Evolutionary conservation across 2,888 invertebrate species (phyloP).

Genomic region (Agrochola macilenta): DNA sequence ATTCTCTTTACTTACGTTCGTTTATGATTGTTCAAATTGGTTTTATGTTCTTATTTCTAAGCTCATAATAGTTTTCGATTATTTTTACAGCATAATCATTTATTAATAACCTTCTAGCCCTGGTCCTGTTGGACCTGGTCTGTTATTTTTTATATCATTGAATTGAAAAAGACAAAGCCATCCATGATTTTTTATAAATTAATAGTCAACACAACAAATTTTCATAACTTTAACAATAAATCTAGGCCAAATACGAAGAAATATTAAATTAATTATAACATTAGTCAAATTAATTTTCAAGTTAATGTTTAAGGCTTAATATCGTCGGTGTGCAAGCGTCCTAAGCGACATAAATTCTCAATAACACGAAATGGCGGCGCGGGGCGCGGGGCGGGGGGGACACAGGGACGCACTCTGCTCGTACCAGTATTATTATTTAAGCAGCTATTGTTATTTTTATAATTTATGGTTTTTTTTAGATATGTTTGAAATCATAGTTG

Average conservation of each 20-base stretch:
- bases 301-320: conserved; percentile 16
- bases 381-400: conserved; percentile 75
- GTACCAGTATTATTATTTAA: conserved; percentile 57
- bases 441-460: conserved; percentile 37
- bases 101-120: background rate
- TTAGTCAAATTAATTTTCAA: conserved; percentile 1
- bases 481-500: background rate
- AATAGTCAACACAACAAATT: too few relatives aligned
- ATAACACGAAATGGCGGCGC: conserved; percentile 89
- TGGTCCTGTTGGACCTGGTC: background rate
- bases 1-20: background rate
- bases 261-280: background rate
- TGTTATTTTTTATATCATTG: background rate
- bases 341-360: conserved; percentile 90
- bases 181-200: background rate
- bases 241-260: too few relatives aligned
- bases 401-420: conserved; percentile 71
- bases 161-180: background rate
- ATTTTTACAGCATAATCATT: background rate
- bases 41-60: too few relatives aligned
- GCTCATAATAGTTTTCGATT: background rate
- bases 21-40: background rate
- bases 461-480: background rate
- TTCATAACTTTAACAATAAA: background rate
- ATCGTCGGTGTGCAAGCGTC: conserved; percentile 74